phyloP scores from a whole-genome alignment of 2,113 vertebrate species.

The Lepus timidus region DNA sequence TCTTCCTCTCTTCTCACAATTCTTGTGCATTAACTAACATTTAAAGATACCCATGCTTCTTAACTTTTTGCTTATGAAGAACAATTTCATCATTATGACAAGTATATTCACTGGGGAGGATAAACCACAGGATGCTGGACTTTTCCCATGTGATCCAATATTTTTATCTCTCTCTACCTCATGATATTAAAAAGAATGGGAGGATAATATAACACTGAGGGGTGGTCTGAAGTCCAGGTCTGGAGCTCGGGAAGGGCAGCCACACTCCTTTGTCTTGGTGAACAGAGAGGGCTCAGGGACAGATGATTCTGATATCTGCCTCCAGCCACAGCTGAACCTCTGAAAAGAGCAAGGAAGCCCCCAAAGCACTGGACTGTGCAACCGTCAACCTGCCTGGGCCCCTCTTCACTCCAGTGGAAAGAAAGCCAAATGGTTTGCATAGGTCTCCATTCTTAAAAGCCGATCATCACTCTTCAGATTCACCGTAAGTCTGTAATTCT shows the following conservation, averaged over 20 bases:
- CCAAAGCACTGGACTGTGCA: background rate
- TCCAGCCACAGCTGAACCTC: background rate
- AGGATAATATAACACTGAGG: background rate
- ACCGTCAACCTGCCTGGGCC: background rate
- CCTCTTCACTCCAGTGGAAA: background rate
- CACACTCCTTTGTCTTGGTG: background rate
- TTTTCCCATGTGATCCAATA: background rate
- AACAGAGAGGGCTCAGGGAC: background rate
- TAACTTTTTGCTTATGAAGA: background rate
- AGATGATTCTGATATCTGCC: background rate
- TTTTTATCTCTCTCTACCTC: background rate
- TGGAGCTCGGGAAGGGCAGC: background rate
- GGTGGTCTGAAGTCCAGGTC: background rate
- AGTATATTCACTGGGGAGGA: background rate
- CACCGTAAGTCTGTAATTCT: constrained; percentile 4
- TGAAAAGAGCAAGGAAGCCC: background rate
- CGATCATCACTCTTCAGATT: background rate
- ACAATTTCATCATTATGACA: background rate
- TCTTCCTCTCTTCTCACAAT: background rate
- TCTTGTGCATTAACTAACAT: constrained; percentile 28
- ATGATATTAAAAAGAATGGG: background rate
- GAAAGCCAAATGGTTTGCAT: background rate
- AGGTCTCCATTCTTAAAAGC: background rate
- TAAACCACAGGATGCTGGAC: background rate
- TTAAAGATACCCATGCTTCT: background rate